Evolutionary conservation across 1,140 invertebrate genomes (phyloP), one percentile per base, ranked within the genome.

Genomic region (Brachionus angularis): DNA sequence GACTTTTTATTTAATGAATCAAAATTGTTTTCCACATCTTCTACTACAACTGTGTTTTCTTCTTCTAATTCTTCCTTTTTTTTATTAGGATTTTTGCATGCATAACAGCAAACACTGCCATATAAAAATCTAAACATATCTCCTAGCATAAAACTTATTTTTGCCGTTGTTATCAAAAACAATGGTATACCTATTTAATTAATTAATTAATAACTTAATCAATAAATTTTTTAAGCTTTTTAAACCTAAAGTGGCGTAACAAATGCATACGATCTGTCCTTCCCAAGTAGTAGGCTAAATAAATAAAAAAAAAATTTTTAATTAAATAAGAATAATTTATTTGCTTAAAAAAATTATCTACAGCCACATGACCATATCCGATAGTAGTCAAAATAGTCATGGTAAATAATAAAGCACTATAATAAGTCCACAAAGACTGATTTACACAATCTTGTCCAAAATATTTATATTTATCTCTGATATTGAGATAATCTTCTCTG

Each of bases 231-330:
- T n/a, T n/a, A n/a, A n/a, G n/a, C n/a, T n/a, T n/a, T n/a, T n/a
- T n/a, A n/a, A n/a, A n/a, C n/a, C 62, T 12, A 67, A 36, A 21
- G 36, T 18, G 8, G 67, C 29, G 31, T 70, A 70, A 29, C 67
- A 70, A 27, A 70, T 70, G 29, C 67, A 70, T 2, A 50, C 46
- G 21, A 70, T 70, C 44, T 70, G 67, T 31, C 67, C 67, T 50
- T 70, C 67, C 29, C 46, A 2, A 21, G 62, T 67, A 10, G 62
- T 33, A 3, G 62, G 62, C 62, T 67, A n/a, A n/a, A n/a, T n/a
- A n/a, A n/a, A n/a, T n/a, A 64, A 44, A 64, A 64, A 67, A 47
- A 50, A 21, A 23, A 3, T 16, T 67, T 47, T 16, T 7, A 23
- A 2, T 16, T 47, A 50, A 8, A 18, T 52, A 4, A 34, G 23